Evolutionary conservation across 2,113 vertebrate genomes (phyloP), one percentile per base, ranked within the genome.

Genomic region (Pelobates fuscus): DNA sequence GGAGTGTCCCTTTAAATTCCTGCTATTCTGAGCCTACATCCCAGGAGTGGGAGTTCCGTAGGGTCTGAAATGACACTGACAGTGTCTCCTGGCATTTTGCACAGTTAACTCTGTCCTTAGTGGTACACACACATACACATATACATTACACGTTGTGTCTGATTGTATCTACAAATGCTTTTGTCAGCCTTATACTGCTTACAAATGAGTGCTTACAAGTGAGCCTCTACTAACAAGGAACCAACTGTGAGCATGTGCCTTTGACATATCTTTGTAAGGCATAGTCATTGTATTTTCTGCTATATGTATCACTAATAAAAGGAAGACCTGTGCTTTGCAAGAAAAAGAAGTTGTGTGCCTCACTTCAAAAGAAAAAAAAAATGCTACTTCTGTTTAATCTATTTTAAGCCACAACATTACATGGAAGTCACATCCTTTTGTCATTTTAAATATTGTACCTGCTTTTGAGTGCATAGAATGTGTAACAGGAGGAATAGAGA

Each of bases 281-380:
- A 77, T 30, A 77, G 73, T 77, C 55, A 77, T 77, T 77, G 73
- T 77, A 32, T 77, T 67, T 61, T 54, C 65, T 32, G 43, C 65
- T 68, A 55, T 29, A 77, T 77, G 55, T 67, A 41, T 68, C 41
- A 24, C 65, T 77, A 68, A 68, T 77, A 44, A 77, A 77, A 77
- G 57, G 67, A 52, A 74, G 41, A 68, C 64, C 65, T 37, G 41
- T 52, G 73, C 65, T 77, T 49, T 68, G 12, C 32, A 61, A 30
- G 73, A 44, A 52, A 77, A 67, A 61, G 43, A 12, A 67, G 26
- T 61, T 60, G 17, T 60, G 37, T 32, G 15, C 52, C 21, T 57
- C 20, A 43, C 62, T 43, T 43, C 27, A 58, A 24, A 41, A 58
- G 15, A n/a, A 67, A 68, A 61, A 37, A 68, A 67, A 77, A 68